A percentile compares a stretch with the other conserved stretches of the same genome.
These are phyloP conservation scores for Cyprinella venusta DNA, from an alignment of 2,797 vertebrate species.

Conservation along the genomic window DNA sequence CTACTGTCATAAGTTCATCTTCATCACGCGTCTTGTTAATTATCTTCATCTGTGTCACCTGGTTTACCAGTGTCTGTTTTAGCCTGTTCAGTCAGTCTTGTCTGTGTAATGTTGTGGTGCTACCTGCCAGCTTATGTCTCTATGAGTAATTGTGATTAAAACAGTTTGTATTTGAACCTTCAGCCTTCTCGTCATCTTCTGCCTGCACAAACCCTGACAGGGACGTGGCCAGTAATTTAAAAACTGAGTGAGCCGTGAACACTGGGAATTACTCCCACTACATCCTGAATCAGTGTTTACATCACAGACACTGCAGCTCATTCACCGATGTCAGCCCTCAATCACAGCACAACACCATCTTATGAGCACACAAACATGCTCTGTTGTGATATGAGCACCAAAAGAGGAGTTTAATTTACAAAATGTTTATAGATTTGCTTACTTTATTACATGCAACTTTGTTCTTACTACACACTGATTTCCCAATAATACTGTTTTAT, in stretches of 20 bases:
- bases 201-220: too few species aligned
- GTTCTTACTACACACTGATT: background rate
- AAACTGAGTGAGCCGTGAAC: background rate
- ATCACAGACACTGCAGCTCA: constrained; percentile 18
- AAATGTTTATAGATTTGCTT: background rate
- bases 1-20: too few species aligned
- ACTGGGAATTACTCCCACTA: constrained; percentile 10
- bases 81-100: too few species aligned
- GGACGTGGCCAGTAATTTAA: background rate
- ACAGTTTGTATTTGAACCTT: too few species aligned
- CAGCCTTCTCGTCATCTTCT: too few species aligned
- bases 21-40: too few species aligned
- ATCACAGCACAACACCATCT: constrained; percentile 16
- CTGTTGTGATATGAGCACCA: background rate
- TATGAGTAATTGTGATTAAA: too few species aligned
- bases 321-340: background rate
- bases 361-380: background rate
- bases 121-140: too few species aligned
- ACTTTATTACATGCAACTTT: background rate
- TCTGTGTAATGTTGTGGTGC: too few species aligned
- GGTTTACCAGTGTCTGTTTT: too few species aligned
- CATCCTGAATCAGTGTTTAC: constrained; percentile 8
- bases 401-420: background rate
- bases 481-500: background rate
- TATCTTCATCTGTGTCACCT: too few species aligned